Base-by-base conservation (phyloP, 2,797 vertebrate species). In the Hypotaenidia philippensis region DNA sequence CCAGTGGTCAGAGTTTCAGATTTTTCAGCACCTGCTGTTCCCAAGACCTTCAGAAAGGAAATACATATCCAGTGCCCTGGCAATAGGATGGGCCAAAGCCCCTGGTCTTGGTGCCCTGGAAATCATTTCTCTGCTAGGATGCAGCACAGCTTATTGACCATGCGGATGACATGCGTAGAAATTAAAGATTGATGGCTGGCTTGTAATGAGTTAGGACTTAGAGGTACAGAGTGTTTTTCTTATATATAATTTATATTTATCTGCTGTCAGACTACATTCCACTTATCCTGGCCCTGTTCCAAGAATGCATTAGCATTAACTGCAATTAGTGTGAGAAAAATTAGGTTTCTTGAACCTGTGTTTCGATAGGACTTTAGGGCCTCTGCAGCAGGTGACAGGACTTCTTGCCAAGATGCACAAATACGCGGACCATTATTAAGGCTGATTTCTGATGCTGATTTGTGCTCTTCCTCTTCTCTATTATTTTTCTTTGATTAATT, bases 401-500 rank as follows among this genome's bases (percentile, higher is more conserved):
- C 34, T 66, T 90, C 69, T 83, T 68, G 44, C 86, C 63, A 68
- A 66, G 83, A 63, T 44, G 74, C 38, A 56, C 41, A 66, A 38
- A 56, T 70, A 57, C 25, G 36, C 31, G 61, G 63, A 36, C 32
- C n/a, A 3, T 65, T 64, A 64, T 45, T 86, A 53, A 50, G n/a
- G 40, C 34, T 78, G 81, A 49, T 74, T 78, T 71, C 59, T 91
- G 45, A 38, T 59, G 50, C 59, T 80, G 64, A 60, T 95, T 95
- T 91, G 84, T 69, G 34, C 70, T 91, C 80, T 93, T 75, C 76
- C 79, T 64, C 70, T 96, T 92, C 61, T 83, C 26, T 93, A 66
- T 77, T 85, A 78, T 93, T 96, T 96, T 94, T 79, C 89, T 96
- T 90, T 71, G 83, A 91, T 90, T 84, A 91, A 96, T 96, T 96